Evolutionary conservation across 2,888 invertebrate species (phyloP), one percentile per base, ranked within the genome.

Genomic region (Agrypnus murinus): DNA sequence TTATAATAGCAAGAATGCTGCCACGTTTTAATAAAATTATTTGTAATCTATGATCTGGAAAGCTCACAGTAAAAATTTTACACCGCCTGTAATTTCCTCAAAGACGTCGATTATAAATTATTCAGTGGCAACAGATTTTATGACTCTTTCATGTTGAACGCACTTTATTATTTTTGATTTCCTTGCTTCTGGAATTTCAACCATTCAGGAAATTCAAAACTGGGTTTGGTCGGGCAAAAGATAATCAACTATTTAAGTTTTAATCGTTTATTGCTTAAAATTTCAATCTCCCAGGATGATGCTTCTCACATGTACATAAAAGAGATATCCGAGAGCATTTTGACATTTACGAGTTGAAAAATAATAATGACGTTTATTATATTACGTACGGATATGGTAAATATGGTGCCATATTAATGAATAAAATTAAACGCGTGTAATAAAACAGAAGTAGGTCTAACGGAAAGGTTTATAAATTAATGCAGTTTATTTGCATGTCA

Each of bases 401-500:
- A 55, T 64, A 38, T 63, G 53, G 43, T 55, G 65, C 43, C 45
- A 32, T 65, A 58, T 46, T 65, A 65, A 65, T 58, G 59, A 59
- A 40, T 66, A 66, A 66, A 59, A 59, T 66, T 59, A 70, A 60
- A 53, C 59, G 45, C 59, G 17, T 60, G 40, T 55, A 70, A 70
- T 65, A 70, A 70, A 70, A 58, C 59, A 65, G 70, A 76, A 76
- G 77, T 77, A 77, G 77, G 77, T 76, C 76, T 76, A 77, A 76
- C 76, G 77, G 77, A 77, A 75, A 76, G 74, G 60, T 57, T 55
- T 73, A 75, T 74, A 76, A 77, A 76, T 77, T 63, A 71, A 71
- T 69, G 72, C 68, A 65, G 53, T 72, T 76, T 77, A 77, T 77
- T 75, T 76, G 77, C 77, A 75, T 76, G 74, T 75, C 74, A 74